Evolutionary conservation across 2,797 vertebrate species (phyloP).

Genomic region (Sebastes iracundus): DNA sequence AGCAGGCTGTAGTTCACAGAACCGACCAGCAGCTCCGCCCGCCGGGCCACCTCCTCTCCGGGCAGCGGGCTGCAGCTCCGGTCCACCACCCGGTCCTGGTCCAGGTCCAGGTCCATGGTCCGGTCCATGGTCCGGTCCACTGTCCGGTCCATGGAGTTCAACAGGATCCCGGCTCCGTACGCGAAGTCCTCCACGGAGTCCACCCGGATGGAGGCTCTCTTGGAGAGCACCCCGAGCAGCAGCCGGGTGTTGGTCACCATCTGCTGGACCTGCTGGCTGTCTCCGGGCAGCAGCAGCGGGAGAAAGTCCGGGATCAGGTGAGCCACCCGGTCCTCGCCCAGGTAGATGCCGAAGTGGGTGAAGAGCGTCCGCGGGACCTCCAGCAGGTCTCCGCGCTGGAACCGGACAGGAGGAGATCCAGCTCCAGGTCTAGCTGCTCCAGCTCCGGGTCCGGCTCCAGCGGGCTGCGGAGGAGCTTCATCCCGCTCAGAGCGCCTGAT

Average conservation of each 20-base stretch:
- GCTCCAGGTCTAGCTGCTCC: too few species aligned
- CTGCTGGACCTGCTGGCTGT: constrained; percentile 74
- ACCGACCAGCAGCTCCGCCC: constrained; percentile 90
- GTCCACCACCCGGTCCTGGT: background rate
- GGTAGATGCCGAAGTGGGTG: constrained; percentile 94
- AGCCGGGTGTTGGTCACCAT: constrained; percentile 93
- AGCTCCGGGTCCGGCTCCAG: background rate
- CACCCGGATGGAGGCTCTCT: constrained; percentile 89
- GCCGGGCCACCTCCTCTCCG: constrained; percentile 87
- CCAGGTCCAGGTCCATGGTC: too few species aligned
- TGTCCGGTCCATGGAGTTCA: constrained; percentile 87
- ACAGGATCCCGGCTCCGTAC: constrained; percentile 87
- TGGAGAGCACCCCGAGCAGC: constrained; percentile 89
- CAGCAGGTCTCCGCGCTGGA: constrained; percentile 90
- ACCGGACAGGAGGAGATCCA: constrained; percentile 3
- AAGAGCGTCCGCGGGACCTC: constrained; percentile 94
- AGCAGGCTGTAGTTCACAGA: constrained; percentile 90
- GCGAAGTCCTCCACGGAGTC: constrained; percentile 96
- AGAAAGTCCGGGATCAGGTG: constrained; percentile 96
- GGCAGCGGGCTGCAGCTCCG: constrained; percentile 73
- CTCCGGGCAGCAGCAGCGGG: constrained; percentile 77
- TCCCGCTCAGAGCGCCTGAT: constrained; percentile 36
- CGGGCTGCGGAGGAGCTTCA: background rate
- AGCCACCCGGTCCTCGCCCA: constrained; percentile 91
- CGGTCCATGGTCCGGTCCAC: too few species aligned